These are phyloP conservation scores for Ovis aries DNA, from an alignment of 2,113 vertebrate species.

Conservation along the genomic window ARS-UI_Ramb_v3.0 NC_056061.1:47628001-47628500, in stretches of 20 bases:
- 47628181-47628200: neutral
- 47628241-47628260: neutral
- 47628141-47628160: neutral
- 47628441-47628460: neutral
- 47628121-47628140: neutral
- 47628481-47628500: neutral
- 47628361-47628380: neutral
- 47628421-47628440: neutral
- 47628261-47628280: rapidly evolving
- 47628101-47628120: neutral
- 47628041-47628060: neutral
- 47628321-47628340: neutral
- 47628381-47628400: neutral
- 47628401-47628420: neutral
- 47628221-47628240: neutral
- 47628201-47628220: neutral
- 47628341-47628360: neutral
- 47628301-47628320: neutral
- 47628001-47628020: slow-evolving; percentile 56
- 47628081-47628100: slow-evolving; percentile 26
- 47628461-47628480: rapidly evolving
- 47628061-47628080: slow-evolving; percentile 22
- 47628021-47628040: slow-evolving; percentile 52
- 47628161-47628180: neutral
- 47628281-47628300: neutral